Conservation (phyloP, 2,888 invertebrate species). For the Elgonia sp. region DNA sequence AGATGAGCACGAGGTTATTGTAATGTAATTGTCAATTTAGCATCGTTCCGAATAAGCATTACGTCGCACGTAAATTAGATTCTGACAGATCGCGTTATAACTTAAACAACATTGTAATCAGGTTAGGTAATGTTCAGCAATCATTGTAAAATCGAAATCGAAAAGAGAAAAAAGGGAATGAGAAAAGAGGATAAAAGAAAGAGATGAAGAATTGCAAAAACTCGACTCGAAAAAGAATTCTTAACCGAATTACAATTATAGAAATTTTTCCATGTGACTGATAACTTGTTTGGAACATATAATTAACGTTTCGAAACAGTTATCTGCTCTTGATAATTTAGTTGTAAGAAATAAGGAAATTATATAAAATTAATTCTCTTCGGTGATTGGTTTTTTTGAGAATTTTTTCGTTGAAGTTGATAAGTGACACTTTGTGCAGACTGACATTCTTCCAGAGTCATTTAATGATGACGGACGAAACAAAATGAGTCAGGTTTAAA, state of each 20-base stretch:
- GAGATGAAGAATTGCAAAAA: neutral
- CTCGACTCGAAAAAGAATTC: neutral
- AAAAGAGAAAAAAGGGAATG: neutral
- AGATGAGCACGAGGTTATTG: conserved; percentile 69
- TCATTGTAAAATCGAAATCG: neutral
- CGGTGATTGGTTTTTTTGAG: neutral
- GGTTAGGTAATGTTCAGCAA: conserved; percentile 31
- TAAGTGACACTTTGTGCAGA: neutral
- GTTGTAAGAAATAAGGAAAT: conserved; percentile 27
- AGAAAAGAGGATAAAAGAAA: neutral
- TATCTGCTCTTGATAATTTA: conserved; percentile 9
- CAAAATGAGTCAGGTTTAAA: conserved; percentile 2
- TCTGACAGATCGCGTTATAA: conserved; percentile 40
- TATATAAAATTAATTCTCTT: conserved; percentile 41
- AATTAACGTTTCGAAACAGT: conserved; percentile 37
- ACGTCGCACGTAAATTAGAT: conserved; percentile 57
- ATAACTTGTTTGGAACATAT: conserved; percentile 38
- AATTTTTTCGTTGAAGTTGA: neutral
- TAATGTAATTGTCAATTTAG: conserved; percentile 58
- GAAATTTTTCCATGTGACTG: no score
- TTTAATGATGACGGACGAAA: neutral
- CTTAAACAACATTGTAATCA: conserved; percentile 56
- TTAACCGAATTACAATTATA: conserved; percentile 10
- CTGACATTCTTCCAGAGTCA: neutral
- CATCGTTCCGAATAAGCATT: conserved; percentile 57